These are phyloP conservation scores for Megaceryle alcyon DNA, from an alignment of 2,797 vertebrate genomes.

Conservation along the genomic window DNA sequence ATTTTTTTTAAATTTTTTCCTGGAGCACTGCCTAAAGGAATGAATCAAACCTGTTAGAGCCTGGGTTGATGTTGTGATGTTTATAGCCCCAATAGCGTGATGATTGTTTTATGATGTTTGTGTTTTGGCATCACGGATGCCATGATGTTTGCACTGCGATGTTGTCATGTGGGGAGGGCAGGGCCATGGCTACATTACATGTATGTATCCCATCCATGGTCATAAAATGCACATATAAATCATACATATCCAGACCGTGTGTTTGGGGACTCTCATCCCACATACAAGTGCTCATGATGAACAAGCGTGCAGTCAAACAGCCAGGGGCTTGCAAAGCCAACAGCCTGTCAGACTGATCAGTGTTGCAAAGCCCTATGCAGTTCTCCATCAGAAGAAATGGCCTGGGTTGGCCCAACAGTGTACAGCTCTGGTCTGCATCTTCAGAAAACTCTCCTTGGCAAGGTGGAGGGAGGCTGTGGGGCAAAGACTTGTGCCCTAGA, in stretches of 20 bases:
- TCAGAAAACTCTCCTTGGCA: background rate
- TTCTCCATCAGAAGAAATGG: background rate
- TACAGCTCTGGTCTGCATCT: background rate
- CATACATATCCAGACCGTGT: background rate
- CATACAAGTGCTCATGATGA: background rate
- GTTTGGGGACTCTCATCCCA: background rate
- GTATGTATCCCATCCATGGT: background rate
- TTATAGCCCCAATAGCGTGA: constrained; percentile 26
- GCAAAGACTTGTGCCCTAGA: background rate
- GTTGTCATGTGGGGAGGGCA: constrained; percentile 46
- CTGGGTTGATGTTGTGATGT: constrained; percentile 50
- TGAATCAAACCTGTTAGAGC: constrained; percentile 37
- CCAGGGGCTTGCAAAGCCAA: background rate
- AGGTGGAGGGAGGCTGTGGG: background rate
- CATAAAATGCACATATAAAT: constrained; percentile 7
- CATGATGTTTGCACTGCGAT: background rate
- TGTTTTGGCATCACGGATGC: constrained; percentile 58
- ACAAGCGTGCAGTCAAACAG: fast-evolving
- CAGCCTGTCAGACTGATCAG: background rate
- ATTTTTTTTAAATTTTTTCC: background rate
- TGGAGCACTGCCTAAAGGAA: constrained; percentile 46
- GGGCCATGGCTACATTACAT: background rate
- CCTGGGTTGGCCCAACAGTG: background rate
- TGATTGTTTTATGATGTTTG: constrained; percentile 69
- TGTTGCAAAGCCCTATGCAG: fast-evolving